These are phyloP conservation scores for Brachyptera risi DNA, from an alignment of 2,888 invertebrate genomes.

Conservation along the genomic window DNA sequence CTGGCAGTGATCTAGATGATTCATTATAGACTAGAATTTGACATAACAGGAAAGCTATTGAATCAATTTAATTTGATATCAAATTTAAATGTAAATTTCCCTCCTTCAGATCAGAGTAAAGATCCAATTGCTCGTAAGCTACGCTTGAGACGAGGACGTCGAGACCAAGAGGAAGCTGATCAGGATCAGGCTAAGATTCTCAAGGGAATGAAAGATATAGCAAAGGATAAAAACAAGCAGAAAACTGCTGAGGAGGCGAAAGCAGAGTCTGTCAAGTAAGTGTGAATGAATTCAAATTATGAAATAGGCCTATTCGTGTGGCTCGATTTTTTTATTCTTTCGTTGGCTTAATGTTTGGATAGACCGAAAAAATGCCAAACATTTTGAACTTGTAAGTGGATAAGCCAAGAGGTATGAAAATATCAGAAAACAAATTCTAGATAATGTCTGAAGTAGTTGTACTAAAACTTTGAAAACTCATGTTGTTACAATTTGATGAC, in stretches of 20 bases:
- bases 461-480: too few species aligned
- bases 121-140: conserved; percentile 95
- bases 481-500: too few species aligned
- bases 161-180: conserved; percentile 76
- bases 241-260: conserved; percentile 62
- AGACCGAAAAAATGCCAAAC: too few species aligned
- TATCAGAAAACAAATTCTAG: too few species aligned
- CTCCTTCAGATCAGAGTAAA: conserved; percentile 55
- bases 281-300: conserved; percentile 6
- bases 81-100: too few species aligned
- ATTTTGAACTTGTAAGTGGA: too few species aligned
- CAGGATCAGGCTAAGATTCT: conserved; percentile 85
- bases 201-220: conserved; percentile 81
- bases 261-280: conserved; percentile 68
- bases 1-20: too few species aligned
- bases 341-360: not conserved
- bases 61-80: too few species aligned
- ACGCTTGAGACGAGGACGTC: conserved; percentile 74
- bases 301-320: not conserved
- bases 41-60: too few species aligned
- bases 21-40: too few species aligned
- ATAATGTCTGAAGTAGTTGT: too few species aligned
- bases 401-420: too few species aligned
- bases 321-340: not conserved
- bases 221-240: conserved; percentile 75